Percentiles rank a stretch among this genome's conserved stretches.
Conservation (phyloP, 2,797 vertebrate species). For the Malacoraja senta region DNA sequence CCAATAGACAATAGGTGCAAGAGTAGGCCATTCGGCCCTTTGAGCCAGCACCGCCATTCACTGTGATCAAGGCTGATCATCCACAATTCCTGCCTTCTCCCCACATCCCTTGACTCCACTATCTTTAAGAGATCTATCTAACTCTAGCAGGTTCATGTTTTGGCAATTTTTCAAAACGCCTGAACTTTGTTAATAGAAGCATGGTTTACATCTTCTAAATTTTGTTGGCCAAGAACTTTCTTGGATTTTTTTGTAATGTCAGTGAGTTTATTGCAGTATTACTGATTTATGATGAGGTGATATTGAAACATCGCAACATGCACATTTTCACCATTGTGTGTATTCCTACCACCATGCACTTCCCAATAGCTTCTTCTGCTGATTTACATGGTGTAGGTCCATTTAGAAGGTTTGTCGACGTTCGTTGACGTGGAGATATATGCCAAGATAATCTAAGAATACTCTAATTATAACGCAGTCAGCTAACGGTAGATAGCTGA, state of each 20-base stretch:
- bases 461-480: too few relatives aligned
- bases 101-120: too few relatives aligned
- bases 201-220: not conserved
- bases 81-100: too few relatives aligned
- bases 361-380: not conserved
- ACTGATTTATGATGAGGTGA: not conserved
- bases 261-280: not conserved
- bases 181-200: not conserved
- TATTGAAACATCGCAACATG: not conserved
- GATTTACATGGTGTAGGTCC: not conserved
- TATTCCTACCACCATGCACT: not conserved
- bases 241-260: not conserved
- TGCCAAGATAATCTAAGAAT: not conserved
- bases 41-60: too few relatives aligned
- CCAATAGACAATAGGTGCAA: too few relatives aligned
- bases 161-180: not conserved
- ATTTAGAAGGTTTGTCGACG: not conserved
- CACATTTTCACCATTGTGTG: not conserved
- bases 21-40: too few relatives aligned
- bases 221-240: not conserved
- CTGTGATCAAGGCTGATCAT: too few relatives aligned
- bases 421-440: not conserved
- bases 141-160: not conserved
- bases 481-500: not conserved
- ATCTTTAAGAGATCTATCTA: too few relatives aligned